Percentiles rank a stretch among this genome's conserved stretches.
Conservation (phyloP, 2,888 invertebrate genomes). For the Phanerotoma sp. region DNA sequence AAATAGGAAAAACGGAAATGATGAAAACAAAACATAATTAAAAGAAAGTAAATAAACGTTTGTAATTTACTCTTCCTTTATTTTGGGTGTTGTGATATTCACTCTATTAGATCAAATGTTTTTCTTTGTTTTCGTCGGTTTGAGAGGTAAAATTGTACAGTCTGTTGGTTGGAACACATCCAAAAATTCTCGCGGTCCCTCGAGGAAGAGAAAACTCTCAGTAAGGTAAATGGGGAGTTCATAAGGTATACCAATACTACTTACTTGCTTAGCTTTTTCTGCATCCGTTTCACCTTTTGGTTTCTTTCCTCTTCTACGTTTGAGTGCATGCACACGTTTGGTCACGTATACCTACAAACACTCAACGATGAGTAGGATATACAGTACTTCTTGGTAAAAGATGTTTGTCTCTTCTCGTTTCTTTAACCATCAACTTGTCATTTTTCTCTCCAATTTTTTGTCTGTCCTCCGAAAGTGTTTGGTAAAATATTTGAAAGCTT, state of each 20-base stretch:
- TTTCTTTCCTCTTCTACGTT: background rate
- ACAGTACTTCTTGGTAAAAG: no score
- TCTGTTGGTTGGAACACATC: conserved; percentile 1
- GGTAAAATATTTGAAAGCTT: background rate
- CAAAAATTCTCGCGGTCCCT: conserved; percentile 3
- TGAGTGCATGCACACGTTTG: conserved; percentile 11
- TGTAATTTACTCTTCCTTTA: no score
- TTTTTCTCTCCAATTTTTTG: conserved; percentile 9
- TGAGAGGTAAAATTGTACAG: background rate
- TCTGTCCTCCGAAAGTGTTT: background rate
- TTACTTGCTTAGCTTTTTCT: background rate
- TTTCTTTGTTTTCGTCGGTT: conserved; percentile 1
- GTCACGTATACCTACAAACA: conserved; percentile 19
- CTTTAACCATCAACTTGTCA: background rate
- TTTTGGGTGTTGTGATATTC: background rate
- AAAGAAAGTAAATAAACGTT: background rate
- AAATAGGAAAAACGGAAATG: no score
- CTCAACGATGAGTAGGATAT: no score
- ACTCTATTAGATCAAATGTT: conserved; percentile 7
- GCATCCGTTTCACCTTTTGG: background rate
- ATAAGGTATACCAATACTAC: conserved; percentile 3
- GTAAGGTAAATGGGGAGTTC: background rate
- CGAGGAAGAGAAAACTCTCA: background rate
- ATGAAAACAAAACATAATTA: no score
- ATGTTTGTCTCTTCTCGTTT: conserved; percentile 10